Percentiles rank a stretch among this genome's conserved stretches.
Evolutionary conservation across 1,140 invertebrate genomes (phyloP).

Genomic region (Drosophila ironensis): DNA sequence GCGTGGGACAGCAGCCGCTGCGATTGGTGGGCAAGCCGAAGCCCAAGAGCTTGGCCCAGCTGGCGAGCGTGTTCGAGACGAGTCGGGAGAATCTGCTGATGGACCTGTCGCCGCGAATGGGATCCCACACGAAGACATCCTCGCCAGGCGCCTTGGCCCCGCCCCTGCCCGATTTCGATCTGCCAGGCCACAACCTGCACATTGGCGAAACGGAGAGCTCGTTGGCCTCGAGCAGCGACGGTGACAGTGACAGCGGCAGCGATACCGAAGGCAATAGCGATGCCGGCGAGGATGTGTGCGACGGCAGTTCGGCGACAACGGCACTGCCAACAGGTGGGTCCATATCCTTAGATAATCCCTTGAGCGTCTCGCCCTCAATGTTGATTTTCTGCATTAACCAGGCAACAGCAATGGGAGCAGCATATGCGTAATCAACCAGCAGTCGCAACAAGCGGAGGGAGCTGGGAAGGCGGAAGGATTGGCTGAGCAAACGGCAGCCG

Average conservation of each 20-base stretch:
- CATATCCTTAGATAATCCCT: background rate
- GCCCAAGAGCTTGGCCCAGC: constrained; percentile 34
- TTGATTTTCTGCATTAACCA: too few relatives aligned
- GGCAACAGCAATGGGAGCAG: constrained; percentile 51
- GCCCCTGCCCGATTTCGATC: background rate
- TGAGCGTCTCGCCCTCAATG: too few relatives aligned
- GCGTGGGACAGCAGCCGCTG: too few relatives aligned
- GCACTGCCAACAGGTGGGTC: background rate
- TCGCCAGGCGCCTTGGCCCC: background rate
- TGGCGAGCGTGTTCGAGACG: constrained; percentile 80
- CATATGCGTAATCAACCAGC: constrained; percentile 44
- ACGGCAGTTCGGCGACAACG: constrained; percentile 34
- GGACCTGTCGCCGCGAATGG: constrained; percentile 53
- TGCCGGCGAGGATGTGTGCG: constrained; percentile 49
- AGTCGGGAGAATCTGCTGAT: constrained; percentile 78
- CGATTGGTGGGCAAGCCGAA: constrained; percentile 57
- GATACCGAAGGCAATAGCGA: constrained; percentile 18
- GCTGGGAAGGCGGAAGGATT: background rate
- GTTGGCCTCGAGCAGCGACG: too few relatives aligned
- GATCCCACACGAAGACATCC: background rate
- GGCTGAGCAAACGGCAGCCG: background rate
- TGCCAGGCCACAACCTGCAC: constrained; percentile 23
- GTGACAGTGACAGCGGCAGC: constrained; percentile 5
- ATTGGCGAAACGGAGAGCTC: constrained; percentile 38
- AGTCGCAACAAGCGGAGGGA: background rate